Conservation (phyloP, 2,113 vertebrate species). For the Corvus moneduloides region DNA sequence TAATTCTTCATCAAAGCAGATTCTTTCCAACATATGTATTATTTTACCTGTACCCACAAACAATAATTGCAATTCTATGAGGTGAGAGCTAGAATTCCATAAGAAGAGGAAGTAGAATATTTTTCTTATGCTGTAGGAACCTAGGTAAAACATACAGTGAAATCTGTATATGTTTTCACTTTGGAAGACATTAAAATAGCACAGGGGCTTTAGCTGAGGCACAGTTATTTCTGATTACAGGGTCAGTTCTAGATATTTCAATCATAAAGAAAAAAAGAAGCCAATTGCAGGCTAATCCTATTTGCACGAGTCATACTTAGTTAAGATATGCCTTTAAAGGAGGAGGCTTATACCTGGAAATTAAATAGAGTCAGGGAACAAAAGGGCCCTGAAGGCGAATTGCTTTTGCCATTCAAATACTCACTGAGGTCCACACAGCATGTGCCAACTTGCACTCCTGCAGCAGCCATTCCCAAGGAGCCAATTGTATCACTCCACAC, state of each 20-base stretch:
- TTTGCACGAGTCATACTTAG: background rate
- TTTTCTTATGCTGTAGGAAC: background rate
- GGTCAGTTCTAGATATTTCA: background rate
- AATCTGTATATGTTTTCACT: background rate
- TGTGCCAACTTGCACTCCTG: background rate
- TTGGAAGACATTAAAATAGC: background rate
- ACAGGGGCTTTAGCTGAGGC: background rate
- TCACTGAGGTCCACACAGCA: background rate
- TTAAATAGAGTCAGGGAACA: background rate
- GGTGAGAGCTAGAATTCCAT: background rate
- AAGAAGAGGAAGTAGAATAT: background rate
- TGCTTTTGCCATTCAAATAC: background rate
- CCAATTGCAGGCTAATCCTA: background rate
- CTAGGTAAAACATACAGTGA: background rate
- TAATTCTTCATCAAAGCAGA: background rate
- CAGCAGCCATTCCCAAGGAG: background rate
- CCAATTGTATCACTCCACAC: background rate
- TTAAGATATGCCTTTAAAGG: background rate
- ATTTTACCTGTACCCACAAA: background rate
- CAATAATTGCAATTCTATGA: background rate
- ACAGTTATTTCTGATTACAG: background rate
- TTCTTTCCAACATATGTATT: background rate
- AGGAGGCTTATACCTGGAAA: background rate
- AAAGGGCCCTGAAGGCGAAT: background rate
- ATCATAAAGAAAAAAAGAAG: background rate